Evolutionary conservation across 2,888 invertebrate genomes (phyloP).

Genomic region (Andrena chrysosceles): DNA sequence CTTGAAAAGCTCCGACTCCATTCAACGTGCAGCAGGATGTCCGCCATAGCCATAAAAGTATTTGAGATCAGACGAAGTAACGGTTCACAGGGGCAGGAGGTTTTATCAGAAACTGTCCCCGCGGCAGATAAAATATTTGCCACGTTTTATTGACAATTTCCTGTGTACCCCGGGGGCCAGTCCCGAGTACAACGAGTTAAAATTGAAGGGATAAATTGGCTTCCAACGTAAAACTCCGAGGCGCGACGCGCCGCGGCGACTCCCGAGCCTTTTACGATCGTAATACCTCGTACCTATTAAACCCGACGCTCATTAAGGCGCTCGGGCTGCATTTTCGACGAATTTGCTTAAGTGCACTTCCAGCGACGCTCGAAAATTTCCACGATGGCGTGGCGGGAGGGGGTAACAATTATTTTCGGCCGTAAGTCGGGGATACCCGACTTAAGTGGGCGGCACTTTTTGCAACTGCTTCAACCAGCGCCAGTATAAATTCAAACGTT

Average conservation of each 20-base stretch:
- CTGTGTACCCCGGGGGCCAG: not conserved
- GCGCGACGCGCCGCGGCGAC: conserved; percentile 3
- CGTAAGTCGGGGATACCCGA: not conserved
- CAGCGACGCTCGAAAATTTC: conserved; percentile 34
- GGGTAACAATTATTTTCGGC: conserved; percentile 31
- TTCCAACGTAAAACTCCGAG: conserved; percentile 10
- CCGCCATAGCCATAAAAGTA: not conserved
- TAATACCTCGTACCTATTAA: conserved; percentile 52
- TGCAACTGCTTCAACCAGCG: not conserved
- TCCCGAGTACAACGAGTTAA: conserved; percentile 11
- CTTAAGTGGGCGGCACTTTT: not conserved
- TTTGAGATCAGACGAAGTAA: not conserved
- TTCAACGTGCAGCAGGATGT: not conserved
- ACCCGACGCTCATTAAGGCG: conserved; percentile 44
- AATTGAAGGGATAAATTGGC: conserved; percentile 42
- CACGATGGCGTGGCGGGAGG: not conserved
- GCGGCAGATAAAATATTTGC: conserved; percentile 44
- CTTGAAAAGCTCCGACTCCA: not conserved
- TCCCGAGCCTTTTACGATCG: conserved; percentile 45
- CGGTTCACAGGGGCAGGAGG: conserved; percentile 7
- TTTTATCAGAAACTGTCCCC: conserved; percentile 14
- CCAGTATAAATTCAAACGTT: not conserved
- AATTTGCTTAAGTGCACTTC: conserved; percentile 47
- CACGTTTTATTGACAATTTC: conserved; percentile 55
- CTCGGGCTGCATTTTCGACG: conserved; percentile 38